Evolutionary conservation across 2,888 invertebrate species (phyloP).

Genomic region (Eristalis arbustorum): DNA sequence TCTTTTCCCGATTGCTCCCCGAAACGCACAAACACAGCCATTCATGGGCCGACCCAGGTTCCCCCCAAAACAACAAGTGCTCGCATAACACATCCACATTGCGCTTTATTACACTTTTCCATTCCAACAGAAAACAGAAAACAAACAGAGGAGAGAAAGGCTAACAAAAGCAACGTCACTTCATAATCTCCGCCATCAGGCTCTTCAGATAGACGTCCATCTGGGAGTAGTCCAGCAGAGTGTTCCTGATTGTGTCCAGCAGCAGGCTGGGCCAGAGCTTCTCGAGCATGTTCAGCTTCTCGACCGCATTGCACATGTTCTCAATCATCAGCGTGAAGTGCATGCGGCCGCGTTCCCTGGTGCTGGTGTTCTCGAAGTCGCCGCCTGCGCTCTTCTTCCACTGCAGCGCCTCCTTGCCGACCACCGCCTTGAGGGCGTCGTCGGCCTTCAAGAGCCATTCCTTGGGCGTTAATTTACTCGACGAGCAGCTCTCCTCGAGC

Average conservation of each 20-base stretch:
- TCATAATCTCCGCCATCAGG: slow-evolving; percentile 79
- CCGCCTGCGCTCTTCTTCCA: slow-evolving; percentile 81
- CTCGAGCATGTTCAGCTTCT: slow-evolving; percentile 88
- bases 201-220: slow-evolving; percentile 89
- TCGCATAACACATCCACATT: background rate
- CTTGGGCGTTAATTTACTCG: slow-evolving; percentile 83
- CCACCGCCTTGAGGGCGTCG: slow-evolving; percentile 89
- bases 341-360: slow-evolving; percentile 88
- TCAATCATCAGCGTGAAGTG: slow-evolving; percentile 87
- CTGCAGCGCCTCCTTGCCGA: slow-evolving; percentile 92
- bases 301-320: slow-evolving; percentile 88
- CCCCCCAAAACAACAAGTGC: background rate
- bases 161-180: slow-evolving; percentile 70
- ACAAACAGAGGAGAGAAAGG: background rate
- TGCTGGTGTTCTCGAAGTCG: slow-evolving; percentile 78
- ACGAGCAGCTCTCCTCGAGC: slow-evolving; percentile 83
- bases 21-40: background rate
- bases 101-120: background rate
- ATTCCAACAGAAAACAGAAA: background rate
- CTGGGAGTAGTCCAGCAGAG: slow-evolving; percentile 89
- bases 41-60: background rate
- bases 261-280: slow-evolving; percentile 89
- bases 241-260: slow-evolving; percentile 88
- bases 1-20: no score
- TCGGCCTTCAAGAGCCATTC: slow-evolving; percentile 87